Percentiles rank a stretch among this genome's conserved stretches.
These are phyloP conservation scores for Helarctos malayanus DNA, from an alignment of 2,797 vertebrate species.

Conservation along the genomic window DNA sequence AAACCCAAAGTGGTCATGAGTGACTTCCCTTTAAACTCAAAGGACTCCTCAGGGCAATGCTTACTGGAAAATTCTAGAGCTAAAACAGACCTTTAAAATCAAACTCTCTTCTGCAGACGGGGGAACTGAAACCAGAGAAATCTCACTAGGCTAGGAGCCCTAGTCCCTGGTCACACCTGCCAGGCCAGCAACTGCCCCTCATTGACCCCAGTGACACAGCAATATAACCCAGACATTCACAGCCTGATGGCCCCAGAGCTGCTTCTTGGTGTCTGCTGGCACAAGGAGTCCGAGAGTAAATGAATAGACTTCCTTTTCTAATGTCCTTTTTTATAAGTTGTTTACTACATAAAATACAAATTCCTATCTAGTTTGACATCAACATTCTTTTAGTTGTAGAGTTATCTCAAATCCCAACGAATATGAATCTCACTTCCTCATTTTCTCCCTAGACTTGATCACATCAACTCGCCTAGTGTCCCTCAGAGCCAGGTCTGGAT, in stretches of 20 bases:
- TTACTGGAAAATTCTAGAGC: background rate
- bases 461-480: background rate
- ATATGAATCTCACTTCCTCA: background rate
- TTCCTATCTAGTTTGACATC: background rate
- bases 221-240: background rate
- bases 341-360: conserved; percentile 48
- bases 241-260: background rate
- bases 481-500: background rate
- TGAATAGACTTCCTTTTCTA: background rate
- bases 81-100: conserved; percentile 19
- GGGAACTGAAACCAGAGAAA: conserved; percentile 22
- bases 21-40: conserved; percentile 46
- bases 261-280: background rate
- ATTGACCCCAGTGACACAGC: background rate
- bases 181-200: background rate
- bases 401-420: conserved; percentile 31
- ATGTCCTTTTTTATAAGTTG: conserved; percentile 19
- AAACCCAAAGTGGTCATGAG: background rate
- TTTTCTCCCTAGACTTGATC: background rate
- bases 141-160: background rate
- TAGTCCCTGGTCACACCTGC: background rate
- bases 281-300: background rate
- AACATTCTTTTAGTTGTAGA: background rate
- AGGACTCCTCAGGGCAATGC: background rate
- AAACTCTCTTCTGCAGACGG: background rate